Evolutionary conservation across 2,113 vertebrate species (phyloP).

Genomic region (Narcine bancroftii): DNA sequence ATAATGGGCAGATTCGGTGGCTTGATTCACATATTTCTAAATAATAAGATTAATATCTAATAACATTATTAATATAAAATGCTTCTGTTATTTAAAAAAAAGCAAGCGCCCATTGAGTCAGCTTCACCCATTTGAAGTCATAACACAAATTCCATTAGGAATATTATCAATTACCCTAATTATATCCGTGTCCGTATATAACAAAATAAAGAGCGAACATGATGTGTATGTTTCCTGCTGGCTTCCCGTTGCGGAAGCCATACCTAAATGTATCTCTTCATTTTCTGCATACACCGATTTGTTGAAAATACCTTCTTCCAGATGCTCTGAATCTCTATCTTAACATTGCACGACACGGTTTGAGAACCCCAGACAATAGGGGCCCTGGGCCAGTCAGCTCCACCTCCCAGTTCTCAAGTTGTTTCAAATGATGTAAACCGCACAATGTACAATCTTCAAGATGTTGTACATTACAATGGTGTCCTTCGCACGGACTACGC

Average conservation of each 20-base stretch:
- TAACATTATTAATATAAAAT: background rate
- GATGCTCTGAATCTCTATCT: background rate
- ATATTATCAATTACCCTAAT: constrained; percentile 28
- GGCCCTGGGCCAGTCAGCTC: background rate
- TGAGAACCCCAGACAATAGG: background rate
- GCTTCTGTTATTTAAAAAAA: background rate
- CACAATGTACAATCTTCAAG: too few species aligned
- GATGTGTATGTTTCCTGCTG: background rate
- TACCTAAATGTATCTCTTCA: background rate
- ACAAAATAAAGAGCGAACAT: constrained; percentile 27
- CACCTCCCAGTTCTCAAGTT: background rate
- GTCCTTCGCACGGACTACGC: too few species aligned
- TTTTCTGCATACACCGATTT: background rate
- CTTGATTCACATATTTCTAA: background rate
- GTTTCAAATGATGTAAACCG: background rate
- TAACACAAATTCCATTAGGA: constrained; percentile 19
- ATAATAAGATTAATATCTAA: background rate
- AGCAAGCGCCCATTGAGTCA: background rate
- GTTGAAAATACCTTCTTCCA: background rate
- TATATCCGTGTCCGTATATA: background rate
- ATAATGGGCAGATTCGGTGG: background rate
- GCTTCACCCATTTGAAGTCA: background rate
- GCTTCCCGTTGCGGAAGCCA: background rate
- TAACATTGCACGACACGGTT: background rate
- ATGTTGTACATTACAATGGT: too few species aligned